phyloP scores from a whole-genome alignment of 92 coral and sea anemone genomes.

The Paragorgia papillata region DNA sequence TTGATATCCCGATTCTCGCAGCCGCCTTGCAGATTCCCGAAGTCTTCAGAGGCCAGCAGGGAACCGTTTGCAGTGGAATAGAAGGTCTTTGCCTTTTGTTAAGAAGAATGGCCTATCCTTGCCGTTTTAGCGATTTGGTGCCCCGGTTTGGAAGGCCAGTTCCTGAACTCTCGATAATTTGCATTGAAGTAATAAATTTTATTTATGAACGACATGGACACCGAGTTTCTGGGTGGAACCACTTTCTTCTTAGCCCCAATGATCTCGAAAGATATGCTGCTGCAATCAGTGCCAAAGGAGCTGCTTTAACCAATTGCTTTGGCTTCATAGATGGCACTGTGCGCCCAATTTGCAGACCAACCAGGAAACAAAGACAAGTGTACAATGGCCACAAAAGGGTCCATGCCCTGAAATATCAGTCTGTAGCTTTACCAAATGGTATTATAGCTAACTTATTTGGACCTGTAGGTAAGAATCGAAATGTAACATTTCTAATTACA shows the following conservation, averaged over 20 bases:
- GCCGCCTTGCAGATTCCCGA: background rate
- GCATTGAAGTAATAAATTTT: background rate
- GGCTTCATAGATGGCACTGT: slow-evolving; percentile 33
- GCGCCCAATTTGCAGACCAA: slow-evolving; percentile 23
- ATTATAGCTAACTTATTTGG: slow-evolving; percentile 28
- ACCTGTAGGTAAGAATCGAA: slow-evolving; percentile 18
- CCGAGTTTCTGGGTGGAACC: slow-evolving; percentile 19
- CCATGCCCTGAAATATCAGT: too few relatives aligned
- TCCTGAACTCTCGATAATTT: slow-evolving; percentile 15
- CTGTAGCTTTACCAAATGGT: slow-evolving; percentile 31
- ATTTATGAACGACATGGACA: slow-evolving; percentile 1
- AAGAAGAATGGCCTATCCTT: slow-evolving; percentile 16
- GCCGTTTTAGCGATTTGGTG: slow-evolving; percentile 8
- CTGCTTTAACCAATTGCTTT: background rate
- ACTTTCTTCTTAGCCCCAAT: slow-evolving; percentile 1
- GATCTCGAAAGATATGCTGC: background rate
- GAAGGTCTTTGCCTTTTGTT: background rate
- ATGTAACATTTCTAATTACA: too few relatives aligned
- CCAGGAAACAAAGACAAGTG: background rate
- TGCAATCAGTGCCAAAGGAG: slow-evolving; percentile 8
- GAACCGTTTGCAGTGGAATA: background rate
- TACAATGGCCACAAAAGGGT: slow-evolving; percentile 30
- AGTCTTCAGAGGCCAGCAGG: background rate
- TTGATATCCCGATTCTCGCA: slow-evolving; percentile 29
- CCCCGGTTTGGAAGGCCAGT: slow-evolving; percentile 17